Evolutionary conservation across 2,888 invertebrate species (phyloP).

Genomic region (Nysson spinosus): DNA sequence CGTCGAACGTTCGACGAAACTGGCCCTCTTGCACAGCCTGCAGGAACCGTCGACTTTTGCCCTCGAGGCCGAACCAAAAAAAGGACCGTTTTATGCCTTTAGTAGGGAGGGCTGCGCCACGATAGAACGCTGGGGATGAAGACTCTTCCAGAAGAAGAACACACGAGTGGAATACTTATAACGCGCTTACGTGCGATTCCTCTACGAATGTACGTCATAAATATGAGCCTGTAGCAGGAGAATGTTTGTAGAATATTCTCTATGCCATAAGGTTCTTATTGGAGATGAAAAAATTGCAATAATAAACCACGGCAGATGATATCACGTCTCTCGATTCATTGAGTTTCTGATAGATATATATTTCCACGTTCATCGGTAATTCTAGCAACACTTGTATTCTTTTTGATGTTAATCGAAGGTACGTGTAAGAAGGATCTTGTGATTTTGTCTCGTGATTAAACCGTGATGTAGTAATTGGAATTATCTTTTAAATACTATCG

Average conservation of each 20-base stretch:
- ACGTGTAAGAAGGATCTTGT: too few relatives aligned
- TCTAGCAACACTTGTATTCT: too few relatives aligned
- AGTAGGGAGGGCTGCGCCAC: slow-evolving; percentile 3
- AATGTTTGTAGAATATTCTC: slow-evolving; percentile 31
- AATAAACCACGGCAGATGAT: too few relatives aligned
- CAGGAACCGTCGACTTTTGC: slow-evolving; percentile 23
- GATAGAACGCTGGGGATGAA: background rate
- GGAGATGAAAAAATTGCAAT: slow-evolving; percentile 14
- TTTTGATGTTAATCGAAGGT: too few relatives aligned
- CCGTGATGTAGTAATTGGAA: too few relatives aligned
- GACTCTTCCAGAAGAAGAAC: background rate
- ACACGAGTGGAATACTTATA: slow-evolving; percentile 50
- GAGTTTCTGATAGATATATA: too few relatives aligned
- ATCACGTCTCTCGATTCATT: too few relatives aligned
- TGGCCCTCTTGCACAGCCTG: slow-evolving; percentile 19
- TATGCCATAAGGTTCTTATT: slow-evolving; percentile 34
- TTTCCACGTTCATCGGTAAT: too few relatives aligned
- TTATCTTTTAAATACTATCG: too few relatives aligned
- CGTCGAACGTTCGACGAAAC: slow-evolving; percentile 10
- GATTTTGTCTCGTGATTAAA: too few relatives aligned
- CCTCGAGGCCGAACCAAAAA: slow-evolving; percentile 13
- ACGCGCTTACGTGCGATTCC: slow-evolving; percentile 44
- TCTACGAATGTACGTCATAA: slow-evolving; percentile 37
- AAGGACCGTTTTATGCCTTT: background rate
- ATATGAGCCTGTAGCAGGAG: slow-evolving; percentile 30